phyloP scores from a whole-genome alignment of 2,113 vertebrate genomes.

The Amia ocellicauda region DNA sequence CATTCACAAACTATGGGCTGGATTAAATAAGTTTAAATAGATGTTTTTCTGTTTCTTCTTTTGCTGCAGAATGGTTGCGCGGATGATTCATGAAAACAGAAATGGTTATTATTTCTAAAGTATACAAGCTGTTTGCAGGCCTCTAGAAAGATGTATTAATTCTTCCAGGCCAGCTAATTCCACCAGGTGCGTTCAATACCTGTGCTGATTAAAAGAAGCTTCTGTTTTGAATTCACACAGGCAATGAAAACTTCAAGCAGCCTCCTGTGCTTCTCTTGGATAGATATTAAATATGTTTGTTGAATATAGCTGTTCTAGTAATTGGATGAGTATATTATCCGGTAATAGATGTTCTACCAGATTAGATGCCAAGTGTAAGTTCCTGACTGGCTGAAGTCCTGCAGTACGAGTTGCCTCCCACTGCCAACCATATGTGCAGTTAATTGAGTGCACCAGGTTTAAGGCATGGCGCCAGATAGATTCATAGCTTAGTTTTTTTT shows the following conservation, averaged over 20 bases:
- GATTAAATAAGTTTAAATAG: too few species aligned
- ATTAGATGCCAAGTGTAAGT: not conserved
- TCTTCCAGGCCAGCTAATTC: conserved; percentile 60
- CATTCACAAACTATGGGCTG: too few species aligned
- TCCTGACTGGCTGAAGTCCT: conserved; percentile 11
- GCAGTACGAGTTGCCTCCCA: conserved; percentile 49
- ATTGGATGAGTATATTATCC: not conserved
- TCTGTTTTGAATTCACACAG: conserved; percentile 18
- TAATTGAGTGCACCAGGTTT: conserved; percentile 64
- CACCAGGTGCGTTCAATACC: conserved; percentile 52
- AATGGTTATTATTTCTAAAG: not conserved
- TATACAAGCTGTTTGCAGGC: not conserved
- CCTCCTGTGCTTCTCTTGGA: not conserved
- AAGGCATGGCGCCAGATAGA: conserved; percentile 56
- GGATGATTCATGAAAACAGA: too few species aligned
- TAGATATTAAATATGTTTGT: conserved; percentile 1
- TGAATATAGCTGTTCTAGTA: conserved; percentile 1
- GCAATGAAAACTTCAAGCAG: not conserved
- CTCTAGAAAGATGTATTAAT: conserved; percentile 67
- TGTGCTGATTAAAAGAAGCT: conserved; percentile 56
- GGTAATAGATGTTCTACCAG: not conserved
- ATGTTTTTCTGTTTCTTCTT: not conserved
- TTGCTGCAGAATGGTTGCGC: not conserved
- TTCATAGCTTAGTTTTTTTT: not conserved
- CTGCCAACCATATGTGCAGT: conserved; percentile 54